These are phyloP conservation scores for Urocynchramus pylzowi DNA, from an alignment of 2,113 vertebrate genomes.

Conservation along the genomic window DNA sequence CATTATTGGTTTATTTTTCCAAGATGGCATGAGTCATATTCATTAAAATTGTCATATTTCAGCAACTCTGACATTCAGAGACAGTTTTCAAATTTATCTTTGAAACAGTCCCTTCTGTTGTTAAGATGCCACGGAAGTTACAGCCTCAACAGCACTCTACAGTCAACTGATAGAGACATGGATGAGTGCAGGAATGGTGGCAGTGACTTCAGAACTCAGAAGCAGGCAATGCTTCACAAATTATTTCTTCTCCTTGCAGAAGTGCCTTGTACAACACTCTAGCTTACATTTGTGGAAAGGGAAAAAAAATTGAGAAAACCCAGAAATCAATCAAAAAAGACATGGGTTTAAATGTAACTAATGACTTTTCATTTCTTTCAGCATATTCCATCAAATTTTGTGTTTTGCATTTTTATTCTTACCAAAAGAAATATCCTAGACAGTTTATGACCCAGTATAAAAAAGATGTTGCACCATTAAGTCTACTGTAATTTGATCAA, in stretches of 20 bases:
- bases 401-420: not conserved
- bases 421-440: not conserved
- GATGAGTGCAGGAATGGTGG: not conserved
- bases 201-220: not conserved
- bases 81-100: not conserved
- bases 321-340: not conserved
- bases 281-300: not conserved
- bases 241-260: not conserved
- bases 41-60: not conserved
- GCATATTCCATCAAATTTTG: not conserved
- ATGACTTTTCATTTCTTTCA: not conserved
- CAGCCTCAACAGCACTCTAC: not conserved
- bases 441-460: not conserved
- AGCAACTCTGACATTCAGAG: not conserved
- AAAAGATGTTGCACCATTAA: not conserved
- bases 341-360: not conserved
- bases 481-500: not conserved
- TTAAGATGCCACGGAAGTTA: not conserved
- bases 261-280: not conserved
- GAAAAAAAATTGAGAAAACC: not conserved
- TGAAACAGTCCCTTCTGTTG: not conserved
- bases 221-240: not conserved
- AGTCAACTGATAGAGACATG: not conserved
- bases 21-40: not conserved
- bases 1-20: not conserved